Evolutionary conservation across 2,797 vertebrate species (phyloP).

Genomic region (Nyctibius grandis): DNA sequence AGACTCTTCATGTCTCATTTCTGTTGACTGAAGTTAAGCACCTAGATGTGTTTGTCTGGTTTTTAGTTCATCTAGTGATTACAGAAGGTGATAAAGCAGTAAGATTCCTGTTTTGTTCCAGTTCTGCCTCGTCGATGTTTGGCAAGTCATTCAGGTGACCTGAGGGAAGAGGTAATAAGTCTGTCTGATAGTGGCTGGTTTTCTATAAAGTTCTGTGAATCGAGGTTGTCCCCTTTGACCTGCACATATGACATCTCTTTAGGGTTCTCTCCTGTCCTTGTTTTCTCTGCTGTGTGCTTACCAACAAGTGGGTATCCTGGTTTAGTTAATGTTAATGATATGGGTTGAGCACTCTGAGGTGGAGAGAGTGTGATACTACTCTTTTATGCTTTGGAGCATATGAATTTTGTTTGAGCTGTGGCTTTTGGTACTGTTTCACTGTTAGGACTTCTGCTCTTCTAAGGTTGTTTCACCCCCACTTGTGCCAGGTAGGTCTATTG

Average conservation of each 20-base stretch:
- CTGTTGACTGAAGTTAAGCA: background rate
- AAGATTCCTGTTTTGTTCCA: background rate
- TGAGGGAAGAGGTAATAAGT: background rate
- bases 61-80: background rate
- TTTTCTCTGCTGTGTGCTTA: background rate
- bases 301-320: conserved; percentile 7
- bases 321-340: background rate
- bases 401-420: background rate
- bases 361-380: background rate
- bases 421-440: background rate
- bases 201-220: background rate
- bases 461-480: background rate
- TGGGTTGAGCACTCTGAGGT: background rate
- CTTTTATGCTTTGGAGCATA: background rate
- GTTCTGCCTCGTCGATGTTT: background rate
- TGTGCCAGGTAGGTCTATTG: background rate
- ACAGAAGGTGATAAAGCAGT: background rate
- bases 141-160: background rate
- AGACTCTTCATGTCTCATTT: fast-evolving
- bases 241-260: fast-evolving
- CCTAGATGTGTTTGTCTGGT: fast-evolving
- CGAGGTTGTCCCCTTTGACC: background rate
- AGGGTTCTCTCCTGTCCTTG: background rate
- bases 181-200: background rate
- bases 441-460: background rate